Evolutionary conservation across 1,140 invertebrate species (phyloP).

Genomic region (Caenorhabditis inopinata): DNA sequence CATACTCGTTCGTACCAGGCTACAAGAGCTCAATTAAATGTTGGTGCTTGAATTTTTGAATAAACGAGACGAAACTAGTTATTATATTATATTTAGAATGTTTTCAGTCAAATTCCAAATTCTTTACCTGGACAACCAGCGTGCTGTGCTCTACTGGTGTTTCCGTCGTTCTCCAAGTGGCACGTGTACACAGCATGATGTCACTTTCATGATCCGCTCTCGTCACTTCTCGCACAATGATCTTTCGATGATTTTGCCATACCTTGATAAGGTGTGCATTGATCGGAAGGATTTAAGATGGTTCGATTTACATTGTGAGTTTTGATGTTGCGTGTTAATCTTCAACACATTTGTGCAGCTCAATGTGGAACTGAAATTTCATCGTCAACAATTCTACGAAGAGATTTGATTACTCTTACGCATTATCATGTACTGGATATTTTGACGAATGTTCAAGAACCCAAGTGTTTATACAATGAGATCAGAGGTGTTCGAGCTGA

Average conservation of each 20-base stretch:
- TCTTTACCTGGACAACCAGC: slow-evolving; percentile 42
- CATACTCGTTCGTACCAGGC: not conserved
- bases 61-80: too few species aligned
- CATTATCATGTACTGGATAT: slow-evolving; percentile 42
- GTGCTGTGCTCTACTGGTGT: slow-evolving; percentile 43
- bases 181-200: slow-evolving; percentile 41
- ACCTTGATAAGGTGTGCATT: slow-evolving; percentile 41
- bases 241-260: slow-evolving; percentile 37
- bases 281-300: slow-evolving; percentile 34
- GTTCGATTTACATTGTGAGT: slow-evolving; percentile 47
- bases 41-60: too few species aligned
- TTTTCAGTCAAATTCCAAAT: slow-evolving; percentile 38
- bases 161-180: slow-evolving; percentile 5
- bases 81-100: too few species aligned
- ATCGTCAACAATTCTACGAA: slow-evolving; percentile 6
- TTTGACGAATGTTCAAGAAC: slow-evolving; percentile 44
- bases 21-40: slow-evolving; percentile 17
- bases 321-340: not conserved
- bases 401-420: slow-evolving; percentile 40
- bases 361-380: slow-evolving; percentile 40
- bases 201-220: slow-evolving; percentile 39
- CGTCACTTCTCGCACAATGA: slow-evolving; percentile 42
- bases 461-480: slow-evolving; percentile 21
- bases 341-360: not conserved
- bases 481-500: slow-evolving; percentile 25